Evolutionary conservation across 2,888 invertebrate genomes (phyloP).

Genomic region (Hesperia comma): DNA sequence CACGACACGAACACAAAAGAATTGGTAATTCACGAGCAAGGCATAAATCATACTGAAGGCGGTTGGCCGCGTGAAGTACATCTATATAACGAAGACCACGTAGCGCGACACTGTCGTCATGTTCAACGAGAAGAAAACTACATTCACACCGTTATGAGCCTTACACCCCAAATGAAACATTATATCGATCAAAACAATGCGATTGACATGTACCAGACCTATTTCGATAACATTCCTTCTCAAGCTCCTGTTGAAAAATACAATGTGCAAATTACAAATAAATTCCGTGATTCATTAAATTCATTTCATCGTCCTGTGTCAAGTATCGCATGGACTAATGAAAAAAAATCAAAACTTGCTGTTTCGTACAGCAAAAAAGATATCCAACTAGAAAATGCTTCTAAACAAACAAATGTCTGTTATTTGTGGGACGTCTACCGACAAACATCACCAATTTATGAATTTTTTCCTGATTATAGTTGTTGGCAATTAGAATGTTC

Average conservation of each 20-base stretch:
- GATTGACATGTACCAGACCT: constrained; percentile 91
- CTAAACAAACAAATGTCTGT: constrained; percentile 71
- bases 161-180: constrained; percentile 85
- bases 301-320: constrained; percentile 76
- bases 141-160: constrained; percentile 84
- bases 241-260: constrained; percentile 82
- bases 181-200: constrained; percentile 91
- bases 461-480: constrained; percentile 57
- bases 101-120: constrained; percentile 89
- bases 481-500: constrained; percentile 75
- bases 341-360: constrained; percentile 85
- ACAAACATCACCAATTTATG: constrained; percentile 63
- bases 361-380: constrained; percentile 83
- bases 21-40: constrained; percentile 83
- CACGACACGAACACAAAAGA: constrained; percentile 85
- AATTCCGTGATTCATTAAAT: constrained; percentile 86
- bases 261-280: constrained; percentile 85
- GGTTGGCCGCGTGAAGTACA: constrained; percentile 93
- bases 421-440: constrained; percentile 87
- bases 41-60: constrained; percentile 90
- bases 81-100: constrained; percentile 87
- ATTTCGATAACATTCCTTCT: constrained; percentile 84
- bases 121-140: constrained; percentile 91
- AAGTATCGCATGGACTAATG: constrained; percentile 89
- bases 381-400: constrained; percentile 45